A percentile compares a stretch with the other conserved stretches of the same genome.
Conservation (phyloP, 92 coral and sea anemone species). For the Pocillopora meandrina region DNA sequence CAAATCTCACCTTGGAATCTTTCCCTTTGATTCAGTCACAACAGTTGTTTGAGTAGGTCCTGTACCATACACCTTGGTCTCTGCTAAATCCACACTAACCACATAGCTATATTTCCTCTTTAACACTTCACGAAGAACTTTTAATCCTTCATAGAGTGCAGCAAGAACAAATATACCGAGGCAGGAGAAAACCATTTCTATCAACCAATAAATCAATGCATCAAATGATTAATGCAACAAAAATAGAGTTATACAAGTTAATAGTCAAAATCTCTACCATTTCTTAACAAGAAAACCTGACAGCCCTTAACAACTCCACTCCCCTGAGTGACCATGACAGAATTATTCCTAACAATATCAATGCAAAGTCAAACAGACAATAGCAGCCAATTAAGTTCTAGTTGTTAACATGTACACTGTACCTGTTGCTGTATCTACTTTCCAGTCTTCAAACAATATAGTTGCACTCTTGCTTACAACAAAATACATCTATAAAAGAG, state of each 20-base stretch:
- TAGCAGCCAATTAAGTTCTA: not conserved
- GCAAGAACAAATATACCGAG: slow-evolving; percentile 87
- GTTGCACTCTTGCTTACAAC: slow-evolving; percentile 63
- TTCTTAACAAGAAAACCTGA: not conserved
- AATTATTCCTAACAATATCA: too few relatives aligned
- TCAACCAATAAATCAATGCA: not conserved
- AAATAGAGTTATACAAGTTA: not conserved
- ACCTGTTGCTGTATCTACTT: slow-evolving; percentile 76
- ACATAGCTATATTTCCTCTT: slow-evolving; percentile 79
- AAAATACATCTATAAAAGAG: slow-evolving; percentile 74
- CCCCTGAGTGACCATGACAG: too few relatives aligned
- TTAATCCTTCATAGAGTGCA: slow-evolving; percentile 92
- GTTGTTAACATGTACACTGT: not conserved
- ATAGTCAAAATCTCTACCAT: too few relatives aligned
- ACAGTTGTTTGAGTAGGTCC: slow-evolving; percentile 65
- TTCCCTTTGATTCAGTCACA: slow-evolving; percentile 74
- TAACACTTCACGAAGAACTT: slow-evolving; percentile 82
- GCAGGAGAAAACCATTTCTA: slow-evolving; percentile 90
- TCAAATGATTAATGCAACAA: not conserved
- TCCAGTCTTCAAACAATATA: slow-evolving; percentile 89
- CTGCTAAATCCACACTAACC: slow-evolving; percentile 64
- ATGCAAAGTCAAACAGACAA: too few relatives aligned
- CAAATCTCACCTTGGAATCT: slow-evolving; percentile 60
- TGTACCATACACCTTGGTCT: slow-evolving; percentile 60
- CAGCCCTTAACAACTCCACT: not conserved